Evolutionary conservation across 2,888 invertebrate genomes (phyloP), one percentile per base, ranked within the genome.

Genomic region (Alitta virens): DNA sequence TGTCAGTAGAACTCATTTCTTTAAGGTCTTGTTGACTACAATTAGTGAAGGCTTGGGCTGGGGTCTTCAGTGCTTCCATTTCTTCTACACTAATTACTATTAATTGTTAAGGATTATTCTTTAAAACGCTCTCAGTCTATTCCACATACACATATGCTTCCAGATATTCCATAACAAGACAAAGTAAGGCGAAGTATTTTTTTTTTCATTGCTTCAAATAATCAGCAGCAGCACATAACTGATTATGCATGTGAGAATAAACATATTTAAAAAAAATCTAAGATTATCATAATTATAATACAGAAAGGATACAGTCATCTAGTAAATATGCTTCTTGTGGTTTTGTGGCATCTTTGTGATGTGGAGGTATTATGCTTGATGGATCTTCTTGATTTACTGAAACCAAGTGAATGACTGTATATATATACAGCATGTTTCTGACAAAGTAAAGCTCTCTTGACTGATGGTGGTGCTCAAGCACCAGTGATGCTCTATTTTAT

Each of bases 261-360:
- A 40, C 9, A 40, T 40, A 16, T 40, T 12, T 16, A 12, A 40
- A 12, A 12, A 16, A 16, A 9, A 12, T 40, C 16, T 9, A 40
- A 12, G 16, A 12, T 16, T 12, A 40, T 40, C 9, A 16, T 12
- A 12, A 46, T 46, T 12, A 5, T 16, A 26, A 12, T 7, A 58
- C 14, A 25, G 40, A 16, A 64, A 63, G 63, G 65, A 70, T 68
- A 75, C 76, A 70, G 50, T 68, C 66, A n/a, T 70, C 53, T 7
- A 75, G 57, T 1, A 64, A 67, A 65, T 75, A 76, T 2, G 72
- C 75, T 25, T 74, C 72, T 51, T 67, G 63, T 18, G 70, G 69
- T 38, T 46, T 63, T 14, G 60, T 55, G 1, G 74, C 75, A 43
- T 71, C 70, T 50, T 65, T 70, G 63, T 74, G 67, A 62, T 63